Percentiles rank a stretch among this genome's conserved stretches.
Evolutionary conservation across 1,140 invertebrate species (phyloP).

Genomic region (Drosophila yakuba): DNA sequence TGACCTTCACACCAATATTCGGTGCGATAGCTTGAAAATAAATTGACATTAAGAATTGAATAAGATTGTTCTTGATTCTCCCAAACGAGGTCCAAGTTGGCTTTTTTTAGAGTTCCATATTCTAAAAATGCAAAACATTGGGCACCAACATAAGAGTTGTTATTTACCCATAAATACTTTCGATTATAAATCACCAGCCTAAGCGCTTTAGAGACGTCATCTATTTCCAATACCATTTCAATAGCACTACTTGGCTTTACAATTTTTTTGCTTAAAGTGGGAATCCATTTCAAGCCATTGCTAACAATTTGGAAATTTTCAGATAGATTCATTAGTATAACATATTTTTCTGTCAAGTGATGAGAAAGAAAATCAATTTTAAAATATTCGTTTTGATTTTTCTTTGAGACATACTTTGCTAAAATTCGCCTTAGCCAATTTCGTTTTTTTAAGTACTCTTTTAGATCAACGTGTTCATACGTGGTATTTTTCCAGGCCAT

Average conservation of each 20-base stretch:
- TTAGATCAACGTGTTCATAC: not conserved
- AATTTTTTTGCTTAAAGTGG: conserved; percentile 22
- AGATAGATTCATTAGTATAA: conserved; percentile 34
- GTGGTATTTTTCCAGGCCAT: conserved; percentile 21
- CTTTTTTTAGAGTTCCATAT: conserved; percentile 52
- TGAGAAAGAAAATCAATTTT: conserved; percentile 22
- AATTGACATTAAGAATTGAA: conserved; percentile 69
- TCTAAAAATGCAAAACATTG: conserved; percentile 79
- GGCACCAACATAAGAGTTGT: conserved; percentile 55
- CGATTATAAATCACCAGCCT: conserved; percentile 68
- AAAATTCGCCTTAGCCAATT: conserved; percentile 19
- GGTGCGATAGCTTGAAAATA: conserved; percentile 75
- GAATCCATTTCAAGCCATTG: conserved; percentile 15
- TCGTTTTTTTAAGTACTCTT: conserved; percentile 51
- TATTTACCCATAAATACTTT: conserved; percentile 62
- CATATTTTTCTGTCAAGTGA: conserved; percentile 13
- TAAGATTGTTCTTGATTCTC: conserved; percentile 56
- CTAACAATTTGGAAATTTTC: conserved; percentile 18
- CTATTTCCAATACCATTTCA: conserved; percentile 61
- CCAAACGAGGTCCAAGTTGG: conserved; percentile 61
- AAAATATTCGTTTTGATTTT: conserved; percentile 17
- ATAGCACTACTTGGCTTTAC: conserved; percentile 23
- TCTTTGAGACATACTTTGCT: conserved; percentile 12
- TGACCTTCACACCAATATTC: conserved; percentile 85
- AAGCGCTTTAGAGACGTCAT: conserved; percentile 39